Conservation (phyloP, 2,888 invertebrate species). For the Spilarctia lutea region DNA sequence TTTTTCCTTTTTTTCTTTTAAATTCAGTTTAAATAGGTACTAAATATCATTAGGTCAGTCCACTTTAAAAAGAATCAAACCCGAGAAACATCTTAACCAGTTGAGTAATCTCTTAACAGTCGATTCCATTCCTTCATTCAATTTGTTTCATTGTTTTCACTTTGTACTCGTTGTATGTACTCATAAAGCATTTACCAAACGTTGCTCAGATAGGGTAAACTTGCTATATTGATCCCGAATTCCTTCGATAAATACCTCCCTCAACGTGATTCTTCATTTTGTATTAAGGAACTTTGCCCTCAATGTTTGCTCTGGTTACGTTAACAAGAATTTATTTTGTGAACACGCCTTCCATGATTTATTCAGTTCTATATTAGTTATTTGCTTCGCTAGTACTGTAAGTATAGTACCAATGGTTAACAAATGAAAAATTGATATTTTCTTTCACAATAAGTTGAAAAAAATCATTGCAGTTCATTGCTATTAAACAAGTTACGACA, state of each 20-base stretch:
- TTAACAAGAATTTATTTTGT: constrained; percentile 32
- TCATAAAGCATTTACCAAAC: constrained; percentile 11
- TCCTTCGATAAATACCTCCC: constrained; percentile 53
- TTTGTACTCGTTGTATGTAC: background rate
- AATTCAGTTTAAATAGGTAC: background rate
- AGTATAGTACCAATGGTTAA: background rate
- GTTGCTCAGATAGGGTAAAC: constrained; percentile 28
- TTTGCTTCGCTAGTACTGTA: background rate
- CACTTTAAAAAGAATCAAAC: background rate
- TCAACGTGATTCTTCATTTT: constrained; percentile 41
- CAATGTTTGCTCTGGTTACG: constrained; percentile 36
- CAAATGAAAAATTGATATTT: background rate
- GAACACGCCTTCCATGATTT: constrained; percentile 6
- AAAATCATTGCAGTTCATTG: background rate
- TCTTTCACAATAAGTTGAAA: background rate
- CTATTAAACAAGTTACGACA: background rate
- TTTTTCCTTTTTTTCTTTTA: no score
- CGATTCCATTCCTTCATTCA: background rate
- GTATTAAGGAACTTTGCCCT: constrained; percentile 44
- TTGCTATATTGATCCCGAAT: constrained; percentile 48
- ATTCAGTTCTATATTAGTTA: constrained; percentile 8
- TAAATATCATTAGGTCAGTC: background rate
- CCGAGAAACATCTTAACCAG: background rate
- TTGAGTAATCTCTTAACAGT: background rate
- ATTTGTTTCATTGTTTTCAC: background rate